Percentiles rank a stretch among this genome's conserved stretches.
phyloP scores from a whole-genome alignment of 64 coral and sea anemone species.

The Cladopsammia gracilis region DNA sequence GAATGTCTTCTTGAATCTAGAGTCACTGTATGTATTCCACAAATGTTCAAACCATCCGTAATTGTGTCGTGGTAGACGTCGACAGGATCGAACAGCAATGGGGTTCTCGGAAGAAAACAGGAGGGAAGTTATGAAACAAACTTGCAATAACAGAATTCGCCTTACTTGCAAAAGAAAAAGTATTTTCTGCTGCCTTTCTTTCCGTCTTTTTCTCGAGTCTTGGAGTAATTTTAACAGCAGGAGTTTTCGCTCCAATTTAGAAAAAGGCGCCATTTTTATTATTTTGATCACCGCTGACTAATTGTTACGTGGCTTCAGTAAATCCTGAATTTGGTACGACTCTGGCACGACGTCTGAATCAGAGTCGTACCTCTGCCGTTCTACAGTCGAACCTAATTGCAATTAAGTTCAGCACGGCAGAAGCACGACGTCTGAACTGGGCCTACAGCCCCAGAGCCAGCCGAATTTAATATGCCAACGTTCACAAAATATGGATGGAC shows the following conservation, averaged over 20 bases:
- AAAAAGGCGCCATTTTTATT: background rate
- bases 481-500: no score
- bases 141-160: slow-evolving; percentile 56
- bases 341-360: no score
- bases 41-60: slow-evolving; percentile 56
- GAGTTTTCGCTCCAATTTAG: slow-evolving; percentile 2
- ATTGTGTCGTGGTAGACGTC: slow-evolving; percentile 19
- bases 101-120: slow-evolving; percentile 36
- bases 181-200: slow-evolving; percentile 41
- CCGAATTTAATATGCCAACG: no score
- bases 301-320: background rate
- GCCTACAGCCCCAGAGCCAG: no score
- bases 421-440: slow-evolving; percentile 31
- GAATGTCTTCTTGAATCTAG: slow-evolving; percentile 44
- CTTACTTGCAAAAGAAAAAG: slow-evolving; percentile 50
- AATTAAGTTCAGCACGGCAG: slow-evolving; percentile 26
- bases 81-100: slow-evolving; percentile 46
- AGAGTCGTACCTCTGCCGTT: no score
- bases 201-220: slow-evolving; percentile 49
- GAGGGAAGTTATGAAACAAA: slow-evolving; percentile 39
- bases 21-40: slow-evolving; percentile 57
- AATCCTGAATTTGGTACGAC: background rate
- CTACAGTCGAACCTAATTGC: no score
- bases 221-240: slow-evolving; percentile 47
- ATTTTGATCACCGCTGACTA: background rate